phyloP scores from a whole-genome alignment of 2,797 vertebrate genomes.

The Rhinophrynus dorsalis region DNA sequence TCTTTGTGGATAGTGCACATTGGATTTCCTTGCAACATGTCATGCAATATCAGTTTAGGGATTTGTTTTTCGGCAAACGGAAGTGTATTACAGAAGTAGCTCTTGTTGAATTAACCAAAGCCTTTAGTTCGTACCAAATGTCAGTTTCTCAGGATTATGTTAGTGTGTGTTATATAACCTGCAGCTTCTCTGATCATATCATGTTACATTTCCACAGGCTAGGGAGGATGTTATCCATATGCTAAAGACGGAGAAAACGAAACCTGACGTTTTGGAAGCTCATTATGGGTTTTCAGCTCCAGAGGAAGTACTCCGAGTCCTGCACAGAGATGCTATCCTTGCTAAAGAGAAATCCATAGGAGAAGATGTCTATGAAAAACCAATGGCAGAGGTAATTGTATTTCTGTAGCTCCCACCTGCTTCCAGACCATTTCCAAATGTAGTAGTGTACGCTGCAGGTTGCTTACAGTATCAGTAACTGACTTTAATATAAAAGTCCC shows the following conservation, averaged over 20 bases:
- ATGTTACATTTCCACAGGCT: slow-evolving; percentile 73
- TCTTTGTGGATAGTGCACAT: slow-evolving; percentile 36
- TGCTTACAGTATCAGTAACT: too few species aligned
- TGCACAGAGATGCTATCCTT: slow-evolving; percentile 84
- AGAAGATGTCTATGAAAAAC: slow-evolving; percentile 87
- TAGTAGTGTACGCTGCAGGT: too few species aligned
- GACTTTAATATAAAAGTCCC: too few species aligned
- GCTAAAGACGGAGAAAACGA: slow-evolving; percentile 81
- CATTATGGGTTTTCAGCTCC: slow-evolving; percentile 85
- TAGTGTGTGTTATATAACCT: slow-evolving; percentile 34
- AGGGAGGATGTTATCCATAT: slow-evolving; percentile 92
- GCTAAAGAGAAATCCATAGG: slow-evolving; percentile 61
- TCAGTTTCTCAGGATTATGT: slow-evolving; percentile 37
- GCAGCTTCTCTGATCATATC: slow-evolving; percentile 51
- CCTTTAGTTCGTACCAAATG: slow-evolving; percentile 27
- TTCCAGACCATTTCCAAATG: too few species aligned
- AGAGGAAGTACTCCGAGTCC: slow-evolving; percentile 77
- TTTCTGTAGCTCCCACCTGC: too few species aligned
- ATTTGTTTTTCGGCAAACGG: slow-evolving; percentile 58
- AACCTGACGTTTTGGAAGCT: slow-evolving; percentile 86
- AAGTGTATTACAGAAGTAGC: slow-evolving; percentile 41
- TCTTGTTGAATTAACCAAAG: slow-evolving; percentile 51
- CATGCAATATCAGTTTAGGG: slow-evolving; percentile 56
- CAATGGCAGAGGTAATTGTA: slow-evolving; percentile 86
- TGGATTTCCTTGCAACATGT: slow-evolving; percentile 65